phyloP scores from a whole-genome alignment of 1,140 invertebrate species.

The Amphibalanus amphitrite region DNA sequence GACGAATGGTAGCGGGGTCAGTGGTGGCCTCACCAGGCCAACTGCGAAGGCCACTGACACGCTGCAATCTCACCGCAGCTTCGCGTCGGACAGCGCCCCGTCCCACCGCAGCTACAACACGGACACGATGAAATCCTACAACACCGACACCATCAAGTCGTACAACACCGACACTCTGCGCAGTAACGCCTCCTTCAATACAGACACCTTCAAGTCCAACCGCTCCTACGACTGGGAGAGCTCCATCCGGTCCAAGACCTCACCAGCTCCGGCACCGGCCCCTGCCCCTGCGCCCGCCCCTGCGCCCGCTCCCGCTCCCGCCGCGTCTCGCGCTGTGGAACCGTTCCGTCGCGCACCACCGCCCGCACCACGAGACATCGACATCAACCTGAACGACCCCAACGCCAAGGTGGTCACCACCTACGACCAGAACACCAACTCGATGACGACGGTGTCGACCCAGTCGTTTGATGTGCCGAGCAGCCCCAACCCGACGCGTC shows the following conservation, averaged over 20 bases:
- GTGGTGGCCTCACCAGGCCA: not conserved
- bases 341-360: not conserved
- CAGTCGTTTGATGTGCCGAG: not conserved
- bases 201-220: not conserved
- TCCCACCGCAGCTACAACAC: not conserved
- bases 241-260: not conserved
- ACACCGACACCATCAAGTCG: not conserved
- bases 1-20: not conserved
- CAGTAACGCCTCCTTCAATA: not conserved
- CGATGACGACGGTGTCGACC: not conserved
- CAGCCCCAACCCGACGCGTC: not conserved
- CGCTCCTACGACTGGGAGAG: slow-evolving; percentile 1
- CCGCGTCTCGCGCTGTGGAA: not conserved
- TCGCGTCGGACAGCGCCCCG: not conserved
- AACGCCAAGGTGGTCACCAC: not conserved
- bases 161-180: slow-evolving; percentile 1
- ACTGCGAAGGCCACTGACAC: not conserved
- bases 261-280: not conserved
- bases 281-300: not conserved
- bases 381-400: not conserved
- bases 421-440: slow-evolving; percentile 4
- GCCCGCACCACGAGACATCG: not conserved
- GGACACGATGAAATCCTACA: not conserved
- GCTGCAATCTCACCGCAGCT: not conserved
- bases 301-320: not conserved